A percentile compares a stretch with the other conserved stretches of the same genome.
These are phyloP conservation scores for Molanna angustata DNA, from an alignment of 2,888 invertebrate species.

Conservation along the genomic window DNA sequence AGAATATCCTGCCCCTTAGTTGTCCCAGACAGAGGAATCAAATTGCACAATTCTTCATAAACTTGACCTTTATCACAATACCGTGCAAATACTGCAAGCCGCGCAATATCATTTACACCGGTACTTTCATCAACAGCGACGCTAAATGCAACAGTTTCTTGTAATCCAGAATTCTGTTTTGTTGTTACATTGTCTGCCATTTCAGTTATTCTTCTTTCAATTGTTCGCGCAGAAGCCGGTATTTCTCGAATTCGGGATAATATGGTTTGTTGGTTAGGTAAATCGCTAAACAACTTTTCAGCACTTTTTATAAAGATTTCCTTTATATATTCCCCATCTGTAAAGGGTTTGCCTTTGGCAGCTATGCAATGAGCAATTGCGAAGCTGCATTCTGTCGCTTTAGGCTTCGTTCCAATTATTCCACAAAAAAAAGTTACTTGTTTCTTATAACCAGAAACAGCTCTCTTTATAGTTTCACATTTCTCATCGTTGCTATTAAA, in stretches of 20 bases:
- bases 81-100: slow-evolving; percentile 25
- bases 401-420: background rate
- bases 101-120: slow-evolving; percentile 26
- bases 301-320: background rate
- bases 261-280: background rate
- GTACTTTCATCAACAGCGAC: slow-evolving; percentile 26
- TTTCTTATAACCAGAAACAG: background rate
- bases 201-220: slow-evolving; percentile 12
- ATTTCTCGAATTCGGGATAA: background rate
- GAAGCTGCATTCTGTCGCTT: background rate
- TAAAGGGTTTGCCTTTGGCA: background rate
- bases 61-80: too few species aligned
- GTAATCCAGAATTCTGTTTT: slow-evolving; percentile 26
- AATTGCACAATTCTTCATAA: too few species aligned
- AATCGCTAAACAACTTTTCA: background rate
- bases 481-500: background rate
- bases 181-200: slow-evolving; percentile 27
- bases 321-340: background rate
- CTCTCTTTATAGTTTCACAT: background rate
- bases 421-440: background rate
- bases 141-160: slow-evolving; percentile 25
- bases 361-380: background rate
- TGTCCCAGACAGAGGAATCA: too few species aligned
- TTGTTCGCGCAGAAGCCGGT: slow-evolving; percentile 4
- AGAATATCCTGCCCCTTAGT: too few species aligned